Conservation (phyloP, 2,113 vertebrate genomes). For the Thryonomys swinderianus region DNA sequence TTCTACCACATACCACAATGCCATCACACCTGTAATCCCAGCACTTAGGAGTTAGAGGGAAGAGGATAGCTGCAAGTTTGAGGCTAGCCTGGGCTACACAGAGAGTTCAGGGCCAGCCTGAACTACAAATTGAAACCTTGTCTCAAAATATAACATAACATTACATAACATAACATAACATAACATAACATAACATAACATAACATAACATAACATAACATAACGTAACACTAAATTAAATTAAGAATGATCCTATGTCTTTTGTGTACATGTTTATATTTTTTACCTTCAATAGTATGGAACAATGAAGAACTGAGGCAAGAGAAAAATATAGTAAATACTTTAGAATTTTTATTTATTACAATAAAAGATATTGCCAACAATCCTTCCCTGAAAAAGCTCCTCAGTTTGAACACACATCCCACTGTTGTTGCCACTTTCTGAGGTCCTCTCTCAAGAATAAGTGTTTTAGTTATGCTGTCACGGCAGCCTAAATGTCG, state of each 20-base stretch:
- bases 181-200: no score
- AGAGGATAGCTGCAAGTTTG: no score
- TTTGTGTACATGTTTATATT: not conserved
- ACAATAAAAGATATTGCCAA: not conserved
- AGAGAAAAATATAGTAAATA: not conserved
- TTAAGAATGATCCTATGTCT: not conserved
- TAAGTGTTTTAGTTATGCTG: not conserved
- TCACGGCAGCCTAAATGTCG: not conserved
- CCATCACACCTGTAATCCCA: no score
- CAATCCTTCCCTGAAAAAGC: not conserved
- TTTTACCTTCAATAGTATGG: not conserved
- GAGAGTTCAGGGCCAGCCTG: no score
- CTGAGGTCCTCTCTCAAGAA: not conserved
- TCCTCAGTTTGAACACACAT: not conserved
- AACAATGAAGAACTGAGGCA: not conserved
- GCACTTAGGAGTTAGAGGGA: no score
- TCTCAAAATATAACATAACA: no score
- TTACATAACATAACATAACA: no score
- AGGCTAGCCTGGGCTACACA: no score
- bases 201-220: no score
- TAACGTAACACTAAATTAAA: no score
- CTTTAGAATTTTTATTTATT: not conserved
- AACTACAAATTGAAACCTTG: no score
- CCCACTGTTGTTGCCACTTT: not conserved
- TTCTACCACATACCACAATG: no score